These are phyloP conservation scores for Chionis minor DNA, from an alignment of 2,113 vertebrate genomes.

Conservation along the genomic window DNA sequence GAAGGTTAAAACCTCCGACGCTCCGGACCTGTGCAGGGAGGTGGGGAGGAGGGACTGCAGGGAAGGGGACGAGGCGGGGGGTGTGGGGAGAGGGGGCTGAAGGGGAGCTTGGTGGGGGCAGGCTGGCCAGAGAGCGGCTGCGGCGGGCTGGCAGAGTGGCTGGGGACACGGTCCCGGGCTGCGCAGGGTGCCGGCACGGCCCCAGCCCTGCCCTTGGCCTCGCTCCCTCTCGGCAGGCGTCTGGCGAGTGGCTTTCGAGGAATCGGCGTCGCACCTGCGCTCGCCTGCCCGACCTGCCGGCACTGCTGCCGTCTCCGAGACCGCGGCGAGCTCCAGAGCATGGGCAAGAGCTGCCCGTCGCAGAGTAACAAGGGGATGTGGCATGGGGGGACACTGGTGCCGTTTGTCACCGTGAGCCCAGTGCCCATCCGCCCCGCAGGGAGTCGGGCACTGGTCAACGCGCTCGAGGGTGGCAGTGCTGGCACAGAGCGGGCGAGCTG, in stretches of 20 bases:
- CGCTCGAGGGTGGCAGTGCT: too few relatives aligned
- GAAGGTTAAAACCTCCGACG: rapidly evolving
- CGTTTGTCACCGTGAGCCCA: rapidly evolving
- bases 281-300: not conserved
- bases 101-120: not conserved
- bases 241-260: not conserved
- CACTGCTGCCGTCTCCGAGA: too few relatives aligned
- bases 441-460: rapidly evolving
- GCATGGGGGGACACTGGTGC: rapidly evolving
- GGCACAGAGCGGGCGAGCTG: rapidly evolving
- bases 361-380: rapidly evolving
- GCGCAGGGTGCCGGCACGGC: not conserved
- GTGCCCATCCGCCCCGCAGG: rapidly evolving
- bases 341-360: rapidly evolving
- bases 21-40: not conserved
- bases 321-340: rapidly evolving
- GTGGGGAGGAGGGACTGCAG: rapidly evolving
- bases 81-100: not conserved
- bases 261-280: rapidly evolving
- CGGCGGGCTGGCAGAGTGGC: not conserved
- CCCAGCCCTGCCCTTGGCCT: not conserved
- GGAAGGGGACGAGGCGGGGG: rapidly evolving
- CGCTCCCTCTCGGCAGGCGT: rapidly evolving
- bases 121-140: not conserved
- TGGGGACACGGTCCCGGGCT: not conserved